These are phyloP conservation scores for Carassius auratus DNA, from an alignment of 2,113 vertebrate genomes.

Conservation along the genomic window DNA sequence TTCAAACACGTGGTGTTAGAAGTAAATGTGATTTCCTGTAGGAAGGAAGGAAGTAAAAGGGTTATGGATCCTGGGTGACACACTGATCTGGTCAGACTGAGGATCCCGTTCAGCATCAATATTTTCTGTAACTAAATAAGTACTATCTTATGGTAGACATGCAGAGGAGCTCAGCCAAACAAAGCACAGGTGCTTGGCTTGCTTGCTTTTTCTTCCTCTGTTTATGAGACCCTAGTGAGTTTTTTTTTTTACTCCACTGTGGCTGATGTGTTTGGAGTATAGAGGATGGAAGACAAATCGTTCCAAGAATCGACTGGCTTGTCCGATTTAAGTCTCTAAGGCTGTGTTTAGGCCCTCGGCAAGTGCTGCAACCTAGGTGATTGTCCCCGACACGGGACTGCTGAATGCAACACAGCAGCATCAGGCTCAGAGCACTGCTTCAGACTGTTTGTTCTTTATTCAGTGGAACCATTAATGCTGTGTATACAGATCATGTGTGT, in stretches of 20 bases:
- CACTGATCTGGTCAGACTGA: slow-evolving; percentile 37
- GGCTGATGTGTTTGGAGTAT: neutral
- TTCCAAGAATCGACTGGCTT: slow-evolving; percentile 24
- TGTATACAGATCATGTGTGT: slow-evolving; percentile 31
- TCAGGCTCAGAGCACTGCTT: slow-evolving; percentile 1
- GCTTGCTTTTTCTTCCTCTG: slow-evolving; percentile 54
- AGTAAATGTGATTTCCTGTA: slow-evolving; percentile 34
- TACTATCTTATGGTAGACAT: neutral
- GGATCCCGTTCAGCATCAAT: slow-evolving; percentile 37
- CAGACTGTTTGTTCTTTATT: slow-evolving; percentile 22
- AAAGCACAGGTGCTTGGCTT: slow-evolving; percentile 50
- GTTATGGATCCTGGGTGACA: slow-evolving; percentile 24
- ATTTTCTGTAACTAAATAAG: slow-evolving; percentile 49
- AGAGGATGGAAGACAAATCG: slow-evolving; percentile 10
- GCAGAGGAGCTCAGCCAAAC: slow-evolving; percentile 12
- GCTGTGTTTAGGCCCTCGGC: slow-evolving; percentile 18
- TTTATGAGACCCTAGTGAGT: slow-evolving; percentile 32
- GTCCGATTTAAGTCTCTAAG: neutral
- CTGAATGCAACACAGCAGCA: slow-evolving; percentile 23
- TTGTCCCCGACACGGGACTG: neutral
- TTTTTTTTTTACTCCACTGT: slow-evolving; percentile 24
- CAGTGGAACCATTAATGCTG: slow-evolving; percentile 39
- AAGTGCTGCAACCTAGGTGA: slow-evolving; percentile 19
- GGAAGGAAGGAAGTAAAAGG: slow-evolving; percentile 5
- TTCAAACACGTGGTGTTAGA: neutral